phyloP scores from a whole-genome alignment of 2,888 invertebrate species.

The Lumbricus terrestris region DNA sequence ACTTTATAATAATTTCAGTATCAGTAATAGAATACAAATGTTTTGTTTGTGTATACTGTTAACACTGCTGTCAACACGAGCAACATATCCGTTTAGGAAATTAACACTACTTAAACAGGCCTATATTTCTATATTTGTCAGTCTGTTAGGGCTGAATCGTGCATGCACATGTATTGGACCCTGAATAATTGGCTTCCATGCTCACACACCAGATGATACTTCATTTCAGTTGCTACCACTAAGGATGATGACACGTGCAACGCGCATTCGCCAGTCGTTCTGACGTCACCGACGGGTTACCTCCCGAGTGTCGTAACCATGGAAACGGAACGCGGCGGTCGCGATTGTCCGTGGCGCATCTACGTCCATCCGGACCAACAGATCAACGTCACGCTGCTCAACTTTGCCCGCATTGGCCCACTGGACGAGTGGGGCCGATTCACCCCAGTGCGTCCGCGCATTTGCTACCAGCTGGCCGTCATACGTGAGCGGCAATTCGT shows the following conservation, averaged over 20 bases:
- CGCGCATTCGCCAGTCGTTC: conserved; percentile 15
- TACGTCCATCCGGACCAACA: conserved; percentile 27
- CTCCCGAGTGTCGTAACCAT: conserved; percentile 17
- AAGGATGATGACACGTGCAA: neutral
- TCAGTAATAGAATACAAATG: too few species aligned
- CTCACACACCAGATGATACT: neutral
- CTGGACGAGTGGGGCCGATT: neutral
- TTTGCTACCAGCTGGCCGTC: conserved; percentile 20
- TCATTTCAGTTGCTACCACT: neutral
- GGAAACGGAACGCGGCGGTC: conserved; percentile 20
- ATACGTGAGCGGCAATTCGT: conserved; percentile 10
- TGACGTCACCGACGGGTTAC: neutral
- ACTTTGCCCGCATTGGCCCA: conserved; percentile 26
- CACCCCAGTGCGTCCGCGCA: neutral
- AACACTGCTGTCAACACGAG: too few species aligned
- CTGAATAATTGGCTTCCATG: too few species aligned
- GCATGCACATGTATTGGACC: too few species aligned
- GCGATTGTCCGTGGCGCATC: conserved; percentile 31
- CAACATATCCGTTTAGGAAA: too few species aligned
- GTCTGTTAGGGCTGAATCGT: too few species aligned
- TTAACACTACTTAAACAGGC: too few species aligned
- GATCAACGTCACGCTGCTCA: conserved; percentile 35
- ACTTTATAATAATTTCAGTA: too few species aligned
- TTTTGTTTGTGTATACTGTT: too few species aligned
- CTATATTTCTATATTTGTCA: too few species aligned